phyloP scores from a whole-genome alignment of 2,113 vertebrate genomes.

The Odontophorus gujanensis region DNA sequence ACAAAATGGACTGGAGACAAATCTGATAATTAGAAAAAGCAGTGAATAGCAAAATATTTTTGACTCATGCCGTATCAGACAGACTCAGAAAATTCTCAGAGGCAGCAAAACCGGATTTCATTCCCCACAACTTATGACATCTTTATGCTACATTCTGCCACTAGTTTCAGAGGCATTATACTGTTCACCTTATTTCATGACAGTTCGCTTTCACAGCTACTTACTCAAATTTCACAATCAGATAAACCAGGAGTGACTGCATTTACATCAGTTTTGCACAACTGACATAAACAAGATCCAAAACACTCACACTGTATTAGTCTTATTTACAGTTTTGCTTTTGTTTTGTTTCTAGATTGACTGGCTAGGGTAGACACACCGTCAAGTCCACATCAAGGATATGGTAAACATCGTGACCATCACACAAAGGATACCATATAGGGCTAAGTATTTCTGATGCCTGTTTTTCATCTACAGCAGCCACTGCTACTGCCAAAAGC shows the following conservation, averaged over 20 bases:
- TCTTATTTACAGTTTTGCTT: slow-evolving; percentile 37
- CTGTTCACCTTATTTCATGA: background rate
- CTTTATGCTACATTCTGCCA: background rate
- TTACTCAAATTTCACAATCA: background rate
- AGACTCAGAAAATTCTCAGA: slow-evolving; percentile 58
- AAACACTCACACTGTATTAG: background rate
- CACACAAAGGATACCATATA: slow-evolving; percentile 25
- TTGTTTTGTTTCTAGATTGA: background rate
- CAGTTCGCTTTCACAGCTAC: background rate
- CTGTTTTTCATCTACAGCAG: slow-evolving; percentile 32
- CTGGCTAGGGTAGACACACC: slow-evolving; percentile 11
- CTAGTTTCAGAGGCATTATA: background rate
- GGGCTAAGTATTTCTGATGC: background rate
- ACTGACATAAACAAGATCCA: background rate
- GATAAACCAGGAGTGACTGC: background rate
- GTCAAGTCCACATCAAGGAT: background rate
- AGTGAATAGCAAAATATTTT: slow-evolving; percentile 80
- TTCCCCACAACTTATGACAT: background rate
- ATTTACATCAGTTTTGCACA: background rate
- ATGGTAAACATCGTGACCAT: background rate
- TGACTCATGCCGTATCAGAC: slow-evolving; percentile 78
- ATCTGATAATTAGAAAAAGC: slow-evolving; percentile 83
- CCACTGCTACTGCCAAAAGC: slow-evolving; percentile 16
- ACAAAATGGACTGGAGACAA: slow-evolving; percentile 80
- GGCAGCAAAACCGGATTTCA: slow-evolving; percentile 31